phyloP scores from a whole-genome alignment of 2,888 invertebrate genomes.

The Pimpla rufipes region DNA sequence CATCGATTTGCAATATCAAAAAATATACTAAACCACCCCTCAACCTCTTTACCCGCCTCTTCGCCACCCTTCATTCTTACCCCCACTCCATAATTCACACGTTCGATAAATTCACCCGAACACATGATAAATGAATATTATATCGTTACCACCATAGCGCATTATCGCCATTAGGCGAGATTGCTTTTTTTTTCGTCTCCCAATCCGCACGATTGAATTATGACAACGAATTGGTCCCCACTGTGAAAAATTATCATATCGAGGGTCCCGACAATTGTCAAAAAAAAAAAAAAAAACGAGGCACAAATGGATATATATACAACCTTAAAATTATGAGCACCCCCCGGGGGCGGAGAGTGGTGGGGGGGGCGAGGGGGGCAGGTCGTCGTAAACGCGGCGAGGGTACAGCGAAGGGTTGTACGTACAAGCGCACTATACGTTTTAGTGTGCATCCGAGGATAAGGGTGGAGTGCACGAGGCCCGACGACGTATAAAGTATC shows the following conservation, averaged over 20 bases:
- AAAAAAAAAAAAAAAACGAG: conserved; percentile 22
- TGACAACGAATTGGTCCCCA: conserved; percentile 33
- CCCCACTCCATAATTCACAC: neutral
- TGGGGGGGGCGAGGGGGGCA: conserved; percentile 65
- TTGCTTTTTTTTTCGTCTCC: conserved; percentile 42
- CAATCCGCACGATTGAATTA: conserved; percentile 49
- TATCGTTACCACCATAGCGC: neutral
- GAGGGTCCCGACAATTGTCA: conserved; percentile 42
- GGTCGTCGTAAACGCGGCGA: conserved; percentile 63
- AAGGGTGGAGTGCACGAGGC: conserved; percentile 46
- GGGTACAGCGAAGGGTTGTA: conserved; percentile 65
- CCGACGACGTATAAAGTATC: conserved; percentile 59
- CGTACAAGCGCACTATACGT: conserved; percentile 24
- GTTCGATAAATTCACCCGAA: conserved; percentile 38
- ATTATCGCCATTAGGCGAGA: conserved; percentile 47
- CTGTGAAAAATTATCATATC: conserved; percentile 12
- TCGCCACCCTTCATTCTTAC: neutral
- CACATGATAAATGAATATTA: conserved; percentile 22
- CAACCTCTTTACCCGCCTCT: too few species aligned
- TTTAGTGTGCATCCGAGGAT: conserved; percentile 41
- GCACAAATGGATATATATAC: conserved; percentile 40
- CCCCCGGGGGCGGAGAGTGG: too few species aligned
- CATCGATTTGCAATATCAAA: neutral
- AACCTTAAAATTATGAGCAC: conserved; percentile 61
- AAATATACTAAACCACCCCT: neutral